These are phyloP conservation scores for Albula glossodonta DNA, from an alignment of 2,113 vertebrate genomes.

Conservation along the genomic window DNA sequence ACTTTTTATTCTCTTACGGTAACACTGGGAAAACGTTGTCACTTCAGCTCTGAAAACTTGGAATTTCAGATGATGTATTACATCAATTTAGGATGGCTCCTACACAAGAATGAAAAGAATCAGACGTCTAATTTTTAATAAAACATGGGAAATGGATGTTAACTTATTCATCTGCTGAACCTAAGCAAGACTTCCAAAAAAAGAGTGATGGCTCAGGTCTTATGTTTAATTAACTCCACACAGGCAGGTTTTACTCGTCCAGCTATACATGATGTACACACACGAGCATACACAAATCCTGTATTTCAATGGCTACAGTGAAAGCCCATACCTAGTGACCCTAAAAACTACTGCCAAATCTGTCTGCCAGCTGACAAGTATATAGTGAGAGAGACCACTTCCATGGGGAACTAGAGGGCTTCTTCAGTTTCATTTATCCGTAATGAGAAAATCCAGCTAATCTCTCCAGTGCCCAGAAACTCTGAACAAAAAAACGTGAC, in stretches of 20 bases:
- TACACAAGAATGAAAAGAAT: slow-evolving; percentile 20
- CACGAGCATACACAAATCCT: too few relatives aligned
- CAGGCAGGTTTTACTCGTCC: neutral
- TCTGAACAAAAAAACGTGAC: neutral
- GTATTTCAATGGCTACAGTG: neutral
- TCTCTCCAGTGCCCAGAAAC: neutral
- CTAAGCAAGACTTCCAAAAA: neutral
- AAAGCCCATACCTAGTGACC: neutral
- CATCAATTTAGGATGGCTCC: slow-evolving; percentile 4
- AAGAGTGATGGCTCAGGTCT: neutral
- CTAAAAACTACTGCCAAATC: slow-evolving; percentile 1
- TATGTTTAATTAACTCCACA: slow-evolving; percentile 17
- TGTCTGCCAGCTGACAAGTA: neutral
- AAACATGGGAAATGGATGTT: slow-evolving; percentile 19
- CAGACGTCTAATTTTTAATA: slow-evolving; percentile 20
- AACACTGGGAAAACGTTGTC: neutral
- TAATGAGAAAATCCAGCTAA: slow-evolving; percentile 2
- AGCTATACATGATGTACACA: neutral
- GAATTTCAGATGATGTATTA: neutral
- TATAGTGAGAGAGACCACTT: neutral
- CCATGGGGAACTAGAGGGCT: neutral
- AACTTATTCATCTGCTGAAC: slow-evolving; percentile 24
- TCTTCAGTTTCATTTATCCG: neutral
- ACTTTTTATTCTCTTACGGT: neutral
- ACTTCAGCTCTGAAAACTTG: neutral